A percentile compares a stretch with the other conserved stretches of the same genome.
Conservation (phyloP, 2,797 vertebrate species). For the Lutjanus campechanus region DNA sequence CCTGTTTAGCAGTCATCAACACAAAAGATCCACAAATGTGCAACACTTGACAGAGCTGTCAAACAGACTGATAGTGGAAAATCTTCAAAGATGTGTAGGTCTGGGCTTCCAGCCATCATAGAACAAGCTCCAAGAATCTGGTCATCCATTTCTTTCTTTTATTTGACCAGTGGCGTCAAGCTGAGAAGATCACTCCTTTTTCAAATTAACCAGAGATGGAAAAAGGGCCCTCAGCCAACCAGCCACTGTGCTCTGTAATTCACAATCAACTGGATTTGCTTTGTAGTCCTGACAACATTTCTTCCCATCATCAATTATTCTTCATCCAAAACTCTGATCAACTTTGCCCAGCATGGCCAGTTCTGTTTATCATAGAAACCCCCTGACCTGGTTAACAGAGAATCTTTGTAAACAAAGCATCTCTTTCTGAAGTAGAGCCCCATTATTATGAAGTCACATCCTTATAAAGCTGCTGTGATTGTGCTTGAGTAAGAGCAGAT, state of each 20-base stretch:
- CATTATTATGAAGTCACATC: slow-evolving; percentile 27
- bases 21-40: slow-evolving; percentile 44
- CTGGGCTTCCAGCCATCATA: slow-evolving; percentile 65
- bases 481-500: slow-evolving; percentile 49
- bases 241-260: slow-evolving; percentile 23
- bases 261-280: slow-evolving; percentile 37
- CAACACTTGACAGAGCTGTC: slow-evolving; percentile 53
- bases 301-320: slow-evolving; percentile 24
- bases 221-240: slow-evolving; percentile 73
- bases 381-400: background rate
- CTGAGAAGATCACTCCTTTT: slow-evolving; percentile 50
- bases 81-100: slow-evolving; percentile 63
- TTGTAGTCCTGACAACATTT: slow-evolving; percentile 42
- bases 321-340: background rate
- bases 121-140: slow-evolving; percentile 39
- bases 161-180: slow-evolving; percentile 66
- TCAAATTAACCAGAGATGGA: slow-evolving; percentile 77
- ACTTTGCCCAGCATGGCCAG: background rate
- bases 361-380: slow-evolving; percentile 13
- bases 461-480: slow-evolving; percentile 39
- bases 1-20: slow-evolving; percentile 37
- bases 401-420: slow-evolving; percentile 6
- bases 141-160: slow-evolving; percentile 68
- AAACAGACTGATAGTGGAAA: slow-evolving; percentile 75
- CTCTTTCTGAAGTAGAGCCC: background rate